Evolutionary conservation across 2,888 invertebrate genomes (phyloP).

Genomic region (Bimastos eiseni): DNA sequence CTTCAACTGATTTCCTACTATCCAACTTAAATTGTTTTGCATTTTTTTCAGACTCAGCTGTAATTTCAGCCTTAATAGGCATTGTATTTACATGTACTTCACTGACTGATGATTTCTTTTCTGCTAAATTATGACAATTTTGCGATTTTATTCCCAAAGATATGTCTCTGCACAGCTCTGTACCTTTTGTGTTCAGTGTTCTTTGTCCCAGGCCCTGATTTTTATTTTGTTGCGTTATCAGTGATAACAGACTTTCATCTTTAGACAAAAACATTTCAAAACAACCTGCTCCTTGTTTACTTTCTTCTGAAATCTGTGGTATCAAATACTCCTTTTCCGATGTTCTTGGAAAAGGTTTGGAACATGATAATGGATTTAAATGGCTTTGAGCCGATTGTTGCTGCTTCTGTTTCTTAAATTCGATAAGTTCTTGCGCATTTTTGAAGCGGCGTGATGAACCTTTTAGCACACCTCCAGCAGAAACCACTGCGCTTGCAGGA

Average conservation of each 20-base stretch:
- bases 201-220: not conserved
- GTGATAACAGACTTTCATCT: not conserved
- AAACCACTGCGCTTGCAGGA: not conserved
- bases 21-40: not conserved
- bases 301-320: not conserved
- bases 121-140: not conserved
- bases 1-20: not conserved
- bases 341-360: not conserved
- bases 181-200: not conserved
- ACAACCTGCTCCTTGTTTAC: not conserved
- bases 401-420: conserved; percentile 10
- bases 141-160: not conserved
- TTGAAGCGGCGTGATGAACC: not conserved
- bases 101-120: not conserved
- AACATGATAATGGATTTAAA: not conserved
- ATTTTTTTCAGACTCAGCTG: not conserved
- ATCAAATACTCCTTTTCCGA: not conserved
- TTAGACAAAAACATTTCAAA: not conserved
- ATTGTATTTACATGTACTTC: not conserved
- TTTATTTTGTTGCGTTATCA: not conserved
- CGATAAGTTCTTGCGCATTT: not conserved
- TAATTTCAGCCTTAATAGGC: not conserved
- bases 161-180: not conserved
- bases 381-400: not conserved
- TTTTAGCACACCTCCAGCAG: not conserved